Conservation (phyloP, 2,888 invertebrate genomes). For the Buathra laborator region DNA sequence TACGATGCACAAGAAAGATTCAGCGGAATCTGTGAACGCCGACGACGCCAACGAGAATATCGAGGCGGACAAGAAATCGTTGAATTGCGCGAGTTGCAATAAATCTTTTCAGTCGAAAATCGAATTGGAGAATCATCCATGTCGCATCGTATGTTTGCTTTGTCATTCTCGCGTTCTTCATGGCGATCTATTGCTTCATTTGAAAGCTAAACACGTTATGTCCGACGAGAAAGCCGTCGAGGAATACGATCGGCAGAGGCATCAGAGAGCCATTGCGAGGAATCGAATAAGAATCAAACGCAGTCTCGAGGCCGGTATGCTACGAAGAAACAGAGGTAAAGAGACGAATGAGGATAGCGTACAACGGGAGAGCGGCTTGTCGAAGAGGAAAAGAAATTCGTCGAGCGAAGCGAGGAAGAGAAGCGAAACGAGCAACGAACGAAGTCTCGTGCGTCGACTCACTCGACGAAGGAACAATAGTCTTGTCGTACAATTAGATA, state of each 20-base stretch:
- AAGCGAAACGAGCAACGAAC: conserved; percentile 18
- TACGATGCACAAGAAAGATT: conserved; percentile 72
- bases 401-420: conserved; percentile 26
- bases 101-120: conserved; percentile 43
- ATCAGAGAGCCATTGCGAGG: conserved; percentile 16
- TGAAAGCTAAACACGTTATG: conserved; percentile 51
- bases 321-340: conserved; percentile 4
- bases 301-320: not conserved
- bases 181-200: conserved; percentile 38
- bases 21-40: conserved; percentile 11
- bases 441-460: conserved; percentile 18
- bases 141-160: conserved; percentile 48
- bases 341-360: not conserved
- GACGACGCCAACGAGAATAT: conserved; percentile 48
- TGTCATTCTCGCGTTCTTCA: conserved; percentile 46
- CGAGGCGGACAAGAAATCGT: conserved; percentile 32
- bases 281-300: conserved; percentile 47
- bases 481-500: conserved; percentile 14
- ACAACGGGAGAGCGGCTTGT: conserved; percentile 26
- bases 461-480: conserved; percentile 50
- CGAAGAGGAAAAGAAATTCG: conserved; percentile 43
- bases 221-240: conserved; percentile 49
- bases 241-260: conserved; percentile 54
- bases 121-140: conserved; percentile 63
- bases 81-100: conserved; percentile 58